Percentiles rank a stretch among this genome's conserved stretches.
Conservation (phyloP, 2,888 invertebrate species). For the Antheraea yamamai region DNA sequence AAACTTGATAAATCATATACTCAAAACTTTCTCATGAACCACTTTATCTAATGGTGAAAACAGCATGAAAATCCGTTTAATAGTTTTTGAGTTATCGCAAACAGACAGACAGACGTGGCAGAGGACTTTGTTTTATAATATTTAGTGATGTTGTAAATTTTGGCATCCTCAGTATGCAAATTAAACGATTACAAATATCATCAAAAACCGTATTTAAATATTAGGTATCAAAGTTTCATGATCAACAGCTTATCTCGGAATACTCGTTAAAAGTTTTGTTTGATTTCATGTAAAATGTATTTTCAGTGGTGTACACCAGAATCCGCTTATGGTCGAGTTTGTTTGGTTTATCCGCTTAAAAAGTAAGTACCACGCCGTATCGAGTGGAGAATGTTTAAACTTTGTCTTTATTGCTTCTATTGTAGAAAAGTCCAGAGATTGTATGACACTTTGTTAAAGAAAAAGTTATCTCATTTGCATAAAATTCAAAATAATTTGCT, state of each 20-base stretch:
- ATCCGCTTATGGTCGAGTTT: conserved; percentile 8
- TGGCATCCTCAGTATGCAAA: too few species aligned
- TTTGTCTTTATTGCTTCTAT: neutral
- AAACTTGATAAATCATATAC: too few species aligned
- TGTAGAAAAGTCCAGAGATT: neutral
- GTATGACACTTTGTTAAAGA: neutral
- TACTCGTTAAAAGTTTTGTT: conserved; percentile 36
- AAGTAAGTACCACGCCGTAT: conserved; percentile 1
- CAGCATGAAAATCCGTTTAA: too few species aligned
- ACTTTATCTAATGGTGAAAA: too few species aligned
- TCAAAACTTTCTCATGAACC: too few species aligned
- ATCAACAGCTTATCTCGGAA: conserved; percentile 31
- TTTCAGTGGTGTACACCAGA: conserved; percentile 23
- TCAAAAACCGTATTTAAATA: conserved; percentile 5
- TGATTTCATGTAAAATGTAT: conserved; percentile 30
- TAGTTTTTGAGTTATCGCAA: too few species aligned
- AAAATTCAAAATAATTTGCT: neutral
- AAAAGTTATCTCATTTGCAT: conserved; percentile 1
- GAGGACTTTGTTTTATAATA: too few species aligned
- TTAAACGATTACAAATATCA: neutral
- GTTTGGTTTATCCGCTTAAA: conserved; percentile 11
- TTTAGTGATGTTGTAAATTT: too few species aligned
- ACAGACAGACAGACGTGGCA: too few species aligned
- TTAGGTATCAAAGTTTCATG: conserved; percentile 20
- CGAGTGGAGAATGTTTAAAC: neutral